These are phyloP conservation scores for Eupeodes latifasciatus DNA, from an alignment of 2,888 invertebrate genomes.

Conservation along the genomic window DNA sequence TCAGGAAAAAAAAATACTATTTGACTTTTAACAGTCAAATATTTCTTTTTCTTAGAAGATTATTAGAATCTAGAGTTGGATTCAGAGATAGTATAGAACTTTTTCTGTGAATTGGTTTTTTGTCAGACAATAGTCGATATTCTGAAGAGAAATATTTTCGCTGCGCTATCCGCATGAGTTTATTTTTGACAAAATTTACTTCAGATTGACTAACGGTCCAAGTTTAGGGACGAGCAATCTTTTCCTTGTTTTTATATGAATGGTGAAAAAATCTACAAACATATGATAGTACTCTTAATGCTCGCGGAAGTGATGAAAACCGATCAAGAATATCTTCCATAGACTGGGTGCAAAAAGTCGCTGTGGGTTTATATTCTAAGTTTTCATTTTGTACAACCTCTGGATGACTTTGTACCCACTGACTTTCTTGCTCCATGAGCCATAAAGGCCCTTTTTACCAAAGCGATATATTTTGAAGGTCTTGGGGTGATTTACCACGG, in stretches of 20 bases:
- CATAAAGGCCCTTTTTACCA: no score
- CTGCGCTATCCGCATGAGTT: background rate
- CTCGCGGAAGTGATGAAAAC: constrained; percentile 1
- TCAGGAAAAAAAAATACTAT: no score
- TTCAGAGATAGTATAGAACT: background rate
- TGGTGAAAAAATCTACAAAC: background rate
- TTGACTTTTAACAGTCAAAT: no score
- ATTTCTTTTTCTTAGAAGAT: constrained; percentile 1
- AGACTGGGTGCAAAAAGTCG: background rate
- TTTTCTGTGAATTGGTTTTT: background rate
- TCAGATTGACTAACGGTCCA: background rate
- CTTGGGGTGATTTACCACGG: no score
- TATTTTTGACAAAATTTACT: background rate
- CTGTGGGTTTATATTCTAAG: background rate
- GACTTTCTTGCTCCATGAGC: background rate
- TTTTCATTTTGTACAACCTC: background rate
- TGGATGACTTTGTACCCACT: background rate
- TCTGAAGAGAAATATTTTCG: background rate
- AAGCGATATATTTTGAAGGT: no score
- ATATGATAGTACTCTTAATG: constrained; percentile 5
- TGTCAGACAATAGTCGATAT: background rate
- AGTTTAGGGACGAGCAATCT: background rate
- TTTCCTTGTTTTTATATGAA: background rate
- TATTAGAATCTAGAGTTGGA: background rate
- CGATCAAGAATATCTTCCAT: constrained; percentile 5